A percentile compares a stretch with the other conserved stretches of the same genome.
These are phyloP conservation scores for Carpatolechia fugitivella DNA, from an alignment of 2,888 invertebrate species.

Conservation along the genomic window DNA sequence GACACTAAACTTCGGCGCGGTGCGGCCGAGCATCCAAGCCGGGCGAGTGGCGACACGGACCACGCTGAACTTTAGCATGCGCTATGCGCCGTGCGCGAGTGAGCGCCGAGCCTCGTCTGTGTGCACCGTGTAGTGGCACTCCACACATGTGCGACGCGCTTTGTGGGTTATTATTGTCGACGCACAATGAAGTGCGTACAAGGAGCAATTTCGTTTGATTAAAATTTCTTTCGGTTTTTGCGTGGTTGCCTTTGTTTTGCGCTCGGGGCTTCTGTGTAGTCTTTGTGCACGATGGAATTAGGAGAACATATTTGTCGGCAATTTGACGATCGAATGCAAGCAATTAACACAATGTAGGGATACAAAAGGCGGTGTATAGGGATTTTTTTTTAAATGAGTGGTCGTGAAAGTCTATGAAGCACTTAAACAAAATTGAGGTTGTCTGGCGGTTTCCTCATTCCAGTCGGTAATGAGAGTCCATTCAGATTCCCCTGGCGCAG, in stretches of 20 bases:
- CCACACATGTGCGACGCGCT: constrained; percentile 48
- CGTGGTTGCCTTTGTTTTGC: constrained; percentile 49
- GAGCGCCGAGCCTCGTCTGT: constrained; percentile 36
- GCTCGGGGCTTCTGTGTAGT: constrained; percentile 42
- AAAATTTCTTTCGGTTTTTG: constrained; percentile 55
- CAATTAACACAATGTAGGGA: constrained; percentile 41
- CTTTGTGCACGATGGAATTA: constrained; percentile 50
- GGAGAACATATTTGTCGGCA: constrained; percentile 53
- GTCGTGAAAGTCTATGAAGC: neutral
- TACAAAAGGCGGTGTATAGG: constrained; percentile 14
- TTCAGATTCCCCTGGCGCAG: constrained; percentile 36
- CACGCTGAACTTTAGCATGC: constrained; percentile 52
- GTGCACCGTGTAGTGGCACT: constrained; percentile 24
- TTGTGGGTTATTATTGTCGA: constrained; percentile 67
- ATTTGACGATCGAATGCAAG: constrained; percentile 41
- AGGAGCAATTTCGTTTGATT: constrained; percentile 58
- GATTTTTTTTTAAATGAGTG: neutral
- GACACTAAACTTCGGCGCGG: constrained; percentile 49
- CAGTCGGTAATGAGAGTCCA: constrained; percentile 29
- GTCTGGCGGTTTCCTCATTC: constrained; percentile 30
- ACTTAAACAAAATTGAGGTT: constrained; percentile 18
- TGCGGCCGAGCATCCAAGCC: constrained; percentile 33
- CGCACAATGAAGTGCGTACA: constrained; percentile 58
- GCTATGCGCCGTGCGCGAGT: too few relatives aligned
- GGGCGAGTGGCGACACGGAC: constrained; percentile 35